These are phyloP conservation scores for Zosterops hypoxanthus DNA, from an alignment of 2,113 vertebrate species.

Conservation along the genomic window DNA sequence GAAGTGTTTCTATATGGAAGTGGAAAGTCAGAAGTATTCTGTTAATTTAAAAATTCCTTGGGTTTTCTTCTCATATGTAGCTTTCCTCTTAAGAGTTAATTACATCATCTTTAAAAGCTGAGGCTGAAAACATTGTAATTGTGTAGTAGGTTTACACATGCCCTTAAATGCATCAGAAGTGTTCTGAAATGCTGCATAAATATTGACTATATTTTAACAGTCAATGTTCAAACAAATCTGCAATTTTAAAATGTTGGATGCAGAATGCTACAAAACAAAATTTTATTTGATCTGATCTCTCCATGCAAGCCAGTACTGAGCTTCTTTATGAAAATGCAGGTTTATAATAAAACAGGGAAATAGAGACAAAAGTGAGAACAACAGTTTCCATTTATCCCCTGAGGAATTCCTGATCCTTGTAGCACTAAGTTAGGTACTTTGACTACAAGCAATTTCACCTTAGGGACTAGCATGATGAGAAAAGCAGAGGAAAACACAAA, in stretches of 20 bases:
- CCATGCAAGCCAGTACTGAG: neutral
- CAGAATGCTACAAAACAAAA: neutral
- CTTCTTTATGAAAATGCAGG: neutral
- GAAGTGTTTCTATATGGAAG: neutral
- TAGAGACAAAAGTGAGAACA: neutral
- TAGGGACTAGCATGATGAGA: neutral
- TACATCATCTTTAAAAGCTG: neutral
- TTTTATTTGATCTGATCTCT: neutral
- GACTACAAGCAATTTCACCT: neutral
- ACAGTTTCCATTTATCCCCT: neutral
- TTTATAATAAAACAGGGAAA: conserved; percentile 12
- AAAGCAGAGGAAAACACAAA: neutral
- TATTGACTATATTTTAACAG: conserved; percentile 14
- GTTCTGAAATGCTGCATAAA: neutral
- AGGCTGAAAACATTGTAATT: neutral
- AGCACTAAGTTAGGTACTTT: neutral
- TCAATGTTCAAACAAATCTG: conserved; percentile 2
- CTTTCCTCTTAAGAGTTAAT: conserved; percentile 13
- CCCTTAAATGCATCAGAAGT: neutral
- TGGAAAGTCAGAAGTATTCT: neutral
- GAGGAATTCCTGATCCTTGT: conserved; percentile 19
- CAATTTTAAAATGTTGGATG: conserved; percentile 25
- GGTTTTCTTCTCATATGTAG: neutral
- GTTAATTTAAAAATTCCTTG: neutral
- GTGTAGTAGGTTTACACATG: neutral